Evolutionary conservation across 2,113 vertebrate species (phyloP).

Genomic region (Oophaga pumilio): DNA sequence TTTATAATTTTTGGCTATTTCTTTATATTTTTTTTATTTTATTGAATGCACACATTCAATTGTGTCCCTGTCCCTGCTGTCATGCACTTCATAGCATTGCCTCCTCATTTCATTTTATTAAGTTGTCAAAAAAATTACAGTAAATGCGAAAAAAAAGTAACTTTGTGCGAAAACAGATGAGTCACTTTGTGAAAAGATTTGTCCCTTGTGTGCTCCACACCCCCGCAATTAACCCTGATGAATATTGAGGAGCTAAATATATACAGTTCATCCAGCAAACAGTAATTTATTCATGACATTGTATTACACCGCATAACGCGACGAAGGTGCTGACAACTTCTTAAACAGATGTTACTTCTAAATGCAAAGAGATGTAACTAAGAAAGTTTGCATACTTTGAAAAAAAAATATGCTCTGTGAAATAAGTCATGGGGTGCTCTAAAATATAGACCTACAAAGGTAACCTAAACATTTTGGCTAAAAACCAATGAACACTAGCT

Average conservation of each 20-base stretch:
- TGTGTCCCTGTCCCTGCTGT: background rate
- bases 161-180: constrained; percentile 16
- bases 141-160: constrained; percentile 8
- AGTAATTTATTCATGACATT: constrained; percentile 5
- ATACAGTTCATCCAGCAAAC: background rate
- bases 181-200: background rate
- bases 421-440: background rate
- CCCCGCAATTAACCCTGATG: background rate
- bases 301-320: background rate
- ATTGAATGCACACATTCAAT: background rate
- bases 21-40: background rate
- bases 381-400: background rate
- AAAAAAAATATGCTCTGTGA: no score
- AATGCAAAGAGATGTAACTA: background rate
- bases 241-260: background rate
- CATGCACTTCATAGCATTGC: background rate
- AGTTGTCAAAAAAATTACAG: background rate
- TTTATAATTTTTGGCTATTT: no score
- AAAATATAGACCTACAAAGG: background rate
- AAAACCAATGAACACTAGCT: no score
- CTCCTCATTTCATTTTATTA: background rate
- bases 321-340: background rate
- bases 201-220: background rate
- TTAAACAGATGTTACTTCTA: background rate
- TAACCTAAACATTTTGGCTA: no score